These are phyloP conservation scores for Microctenopoma steveboyesi DNA, from an alignment of 2,797 vertebrate genomes.

Conservation along the genomic window DNA sequence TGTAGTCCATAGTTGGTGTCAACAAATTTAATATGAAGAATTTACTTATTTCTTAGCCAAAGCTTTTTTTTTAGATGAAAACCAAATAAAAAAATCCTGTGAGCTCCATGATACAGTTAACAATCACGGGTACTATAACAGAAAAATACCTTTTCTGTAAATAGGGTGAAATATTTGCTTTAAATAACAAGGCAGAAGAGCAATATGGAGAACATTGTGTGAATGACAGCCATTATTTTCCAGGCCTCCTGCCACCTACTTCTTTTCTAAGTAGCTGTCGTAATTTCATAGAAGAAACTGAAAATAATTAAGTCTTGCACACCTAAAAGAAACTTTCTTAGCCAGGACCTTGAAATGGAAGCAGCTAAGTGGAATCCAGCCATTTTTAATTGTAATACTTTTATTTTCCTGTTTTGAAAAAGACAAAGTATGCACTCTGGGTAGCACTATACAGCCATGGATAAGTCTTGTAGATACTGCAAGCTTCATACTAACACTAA, in stretches of 20 bases:
- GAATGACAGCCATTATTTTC: neutral
- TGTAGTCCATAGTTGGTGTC: slow-evolving; percentile 1
- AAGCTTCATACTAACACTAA: slow-evolving; percentile 22
- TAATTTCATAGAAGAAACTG: neutral
- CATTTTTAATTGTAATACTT: neutral
- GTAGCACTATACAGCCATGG: slow-evolving; percentile 22
- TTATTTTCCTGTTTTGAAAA: neutral
- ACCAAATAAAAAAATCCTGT: neutral
- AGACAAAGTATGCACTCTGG: neutral
- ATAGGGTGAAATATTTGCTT: neutral
- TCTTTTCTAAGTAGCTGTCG: too few relatives aligned
- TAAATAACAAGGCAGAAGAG: neutral
- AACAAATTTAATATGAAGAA: neutral
- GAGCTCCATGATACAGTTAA: neutral
- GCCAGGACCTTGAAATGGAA: neutral
- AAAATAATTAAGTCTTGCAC: neutral
- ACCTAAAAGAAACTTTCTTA: neutral
- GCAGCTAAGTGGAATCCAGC: neutral
- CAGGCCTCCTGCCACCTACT: neutral
- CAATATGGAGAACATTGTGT: neutral
- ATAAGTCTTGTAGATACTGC: slow-evolving; percentile 36
- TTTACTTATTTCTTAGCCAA: neutral
- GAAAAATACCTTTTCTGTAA: neutral
- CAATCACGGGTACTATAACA: neutral
- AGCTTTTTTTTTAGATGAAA: neutral